Evolutionary conservation across 64 coral and sea anemone species (phyloP).

Genomic region (Acropora yongei): DNA sequence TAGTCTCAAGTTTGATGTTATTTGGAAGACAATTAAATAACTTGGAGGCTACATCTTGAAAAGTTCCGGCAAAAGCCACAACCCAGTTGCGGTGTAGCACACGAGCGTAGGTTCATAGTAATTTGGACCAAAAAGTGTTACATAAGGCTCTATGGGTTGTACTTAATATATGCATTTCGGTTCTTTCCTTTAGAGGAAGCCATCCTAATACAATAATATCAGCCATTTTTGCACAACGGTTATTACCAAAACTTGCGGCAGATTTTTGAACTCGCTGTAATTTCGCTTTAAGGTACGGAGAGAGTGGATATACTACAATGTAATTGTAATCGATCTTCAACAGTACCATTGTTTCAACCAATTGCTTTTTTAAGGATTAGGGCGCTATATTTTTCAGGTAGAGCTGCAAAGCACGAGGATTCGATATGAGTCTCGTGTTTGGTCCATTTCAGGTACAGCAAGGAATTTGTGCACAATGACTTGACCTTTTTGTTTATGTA

Average conservation of each 20-base stretch:
- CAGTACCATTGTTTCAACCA: conserved; percentile 1
- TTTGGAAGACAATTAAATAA: neutral
- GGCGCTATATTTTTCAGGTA: neutral
- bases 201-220: conserved; percentile 34
- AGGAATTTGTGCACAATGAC: neutral
- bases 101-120: neutral
- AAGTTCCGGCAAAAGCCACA: conserved; percentile 37
- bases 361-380: conserved; percentile 6
- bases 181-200: conserved; percentile 33
- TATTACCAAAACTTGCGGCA: conserved; percentile 18
- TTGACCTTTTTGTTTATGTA: neutral
- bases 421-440: neutral
- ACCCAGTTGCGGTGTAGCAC: conserved; percentile 6
- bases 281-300: neutral
- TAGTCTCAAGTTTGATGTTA: neutral
- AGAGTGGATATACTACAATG: neutral
- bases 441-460: neutral
- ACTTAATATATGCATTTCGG: conserved; percentile 26
- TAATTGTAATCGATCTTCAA: conserved; percentile 2
- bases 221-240: conserved; percentile 13
- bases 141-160: conserved; percentile 21
- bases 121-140: conserved; percentile 1
- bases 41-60: conserved; percentile 25
- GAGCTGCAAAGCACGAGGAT: conserved; percentile 24
- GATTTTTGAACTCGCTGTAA: conserved; percentile 14